Conservation (phyloP, 2,888 invertebrate genomes). For the Amiota communis region DNA sequence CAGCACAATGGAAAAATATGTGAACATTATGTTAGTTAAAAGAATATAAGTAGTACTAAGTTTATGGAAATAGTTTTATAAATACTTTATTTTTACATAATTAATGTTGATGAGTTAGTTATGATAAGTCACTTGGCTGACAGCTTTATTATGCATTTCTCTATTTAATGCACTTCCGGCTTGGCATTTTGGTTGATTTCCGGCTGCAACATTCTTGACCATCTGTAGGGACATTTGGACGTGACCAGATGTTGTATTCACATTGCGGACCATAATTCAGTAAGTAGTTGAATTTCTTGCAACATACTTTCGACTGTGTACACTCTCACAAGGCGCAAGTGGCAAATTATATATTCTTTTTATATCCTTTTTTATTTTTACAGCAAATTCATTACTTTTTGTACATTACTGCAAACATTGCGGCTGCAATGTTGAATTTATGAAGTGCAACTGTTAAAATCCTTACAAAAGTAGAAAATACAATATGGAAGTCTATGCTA, state of each 20-base stretch:
- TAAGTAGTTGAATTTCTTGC: not conserved
- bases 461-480: not conserved
- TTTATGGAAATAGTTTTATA: too few relatives aligned
- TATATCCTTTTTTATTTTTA: not conserved
- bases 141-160: too few relatives aligned
- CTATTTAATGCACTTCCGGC: slow-evolving; percentile 19
- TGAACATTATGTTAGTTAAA: too few relatives aligned
- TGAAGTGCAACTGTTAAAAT: slow-evolving; percentile 38
- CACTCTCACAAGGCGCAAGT: slow-evolving; percentile 15
- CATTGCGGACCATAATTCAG: not conserved
- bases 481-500: not conserved
- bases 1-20: too few relatives aligned
- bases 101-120: too few relatives aligned
- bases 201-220: not conserved
- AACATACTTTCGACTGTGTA: not conserved
- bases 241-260: not conserved
- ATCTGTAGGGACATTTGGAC: too few relatives aligned
- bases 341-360: slow-evolving; percentile 27
- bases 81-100: too few relatives aligned
- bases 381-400: not conserved
- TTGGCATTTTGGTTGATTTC: slow-evolving; percentile 5
- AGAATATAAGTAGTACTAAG: too few relatives aligned
- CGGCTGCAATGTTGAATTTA: slow-evolving; percentile 36
- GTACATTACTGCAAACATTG: slow-evolving; percentile 9
- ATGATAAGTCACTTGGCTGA: too few relatives aligned